Conservation (phyloP, 1,140 invertebrate genomes). For the Panonychus citri region DNA sequence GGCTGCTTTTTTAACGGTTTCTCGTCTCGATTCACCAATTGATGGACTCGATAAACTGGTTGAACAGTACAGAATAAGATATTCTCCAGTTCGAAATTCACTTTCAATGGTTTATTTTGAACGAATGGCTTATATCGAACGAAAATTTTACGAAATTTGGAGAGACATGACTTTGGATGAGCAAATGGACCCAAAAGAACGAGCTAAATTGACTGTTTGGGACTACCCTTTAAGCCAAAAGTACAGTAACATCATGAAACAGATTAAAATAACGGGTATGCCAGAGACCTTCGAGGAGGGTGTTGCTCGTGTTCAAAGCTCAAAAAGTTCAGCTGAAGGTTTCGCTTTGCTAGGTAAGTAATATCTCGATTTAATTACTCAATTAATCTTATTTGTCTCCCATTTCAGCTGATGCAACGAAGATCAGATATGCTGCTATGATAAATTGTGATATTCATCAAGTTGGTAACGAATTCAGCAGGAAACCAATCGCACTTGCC, state of each 20-base stretch:
- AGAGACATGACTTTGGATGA: slow-evolving; percentile 80
- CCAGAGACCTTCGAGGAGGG: slow-evolving; percentile 27
- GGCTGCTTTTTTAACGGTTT: slow-evolving; percentile 79
- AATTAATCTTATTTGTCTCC: background rate
- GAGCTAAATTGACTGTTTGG: slow-evolving; percentile 86
- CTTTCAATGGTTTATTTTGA: slow-evolving; percentile 77
- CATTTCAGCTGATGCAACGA: slow-evolving; percentile 56
- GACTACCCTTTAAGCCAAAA: slow-evolving; percentile 96
- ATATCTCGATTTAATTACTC: background rate
- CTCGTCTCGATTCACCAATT: slow-evolving; percentile 67
- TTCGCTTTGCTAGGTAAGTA: slow-evolving; percentile 60
- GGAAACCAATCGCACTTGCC: slow-evolving; percentile 85
- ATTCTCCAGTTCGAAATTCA: slow-evolving; percentile 58
- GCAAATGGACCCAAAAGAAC: slow-evolving; percentile 56
- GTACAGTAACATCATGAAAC: slow-evolving; percentile 94
- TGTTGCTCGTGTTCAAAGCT: slow-evolving; percentile 37
- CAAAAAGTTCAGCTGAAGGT: slow-evolving; percentile 36
- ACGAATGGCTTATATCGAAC: slow-evolving; percentile 84
- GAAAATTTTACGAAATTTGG: slow-evolving; percentile 78
- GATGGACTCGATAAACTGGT: slow-evolving; percentile 75
- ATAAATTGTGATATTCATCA: slow-evolving; percentile 73
- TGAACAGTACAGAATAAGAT: slow-evolving; percentile 63
- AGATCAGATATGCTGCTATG: slow-evolving; percentile 58
- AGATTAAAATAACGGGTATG: slow-evolving; percentile 69
- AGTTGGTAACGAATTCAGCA: slow-evolving; percentile 80